Evolutionary conservation across 2,888 invertebrate species (phyloP), one percentile per base, ranked within the genome.

Genomic region (Chymomyza caudatula): DNA sequence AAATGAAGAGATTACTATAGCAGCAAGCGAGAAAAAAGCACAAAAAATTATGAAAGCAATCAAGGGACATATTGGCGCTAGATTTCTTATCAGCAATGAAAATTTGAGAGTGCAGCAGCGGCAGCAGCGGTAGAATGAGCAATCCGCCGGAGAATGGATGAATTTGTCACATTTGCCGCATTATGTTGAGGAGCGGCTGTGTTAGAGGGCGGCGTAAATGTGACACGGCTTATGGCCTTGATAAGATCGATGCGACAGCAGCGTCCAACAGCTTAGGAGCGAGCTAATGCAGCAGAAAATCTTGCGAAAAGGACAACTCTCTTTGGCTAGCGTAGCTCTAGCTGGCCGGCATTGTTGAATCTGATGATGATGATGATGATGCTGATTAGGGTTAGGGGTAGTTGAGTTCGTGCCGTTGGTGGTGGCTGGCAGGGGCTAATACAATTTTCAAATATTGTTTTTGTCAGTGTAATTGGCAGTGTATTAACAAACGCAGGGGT

Each of bases 121-220:
- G 52, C 13, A 52, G 23, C n/a, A 20, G 23, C 22, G 13, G 25
- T n/a, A n/a, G 52, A 52, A 52, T 55, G 37, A 55, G 37, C 42
- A 20, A 23, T 49, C 13, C 19, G 42, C 56, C 52, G 37, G 51
- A 42, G 60, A 55, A 77, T 76, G 68, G 81, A 85, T 81, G 79
- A 83, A 83, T 85, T 85, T 83, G 83, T 85, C 83, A 79, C 84
- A 83, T 83, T 85, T 77, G 73, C 42, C 52, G 84, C 71, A 78
- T 78, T 74, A 79, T 51, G 59, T 17, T 59, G 19, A n/a, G 43
- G 58, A 60, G 55, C 56, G 70, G 73, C 77, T 84, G 73, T 85
- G 76, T 74, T 80, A 82, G 73, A 65, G 52, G 15, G 60, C 54
- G 68, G 65, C 73, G 29, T 55, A 49, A 51, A 63, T 63, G 56